phyloP scores from a whole-genome alignment of 2,888 invertebrate species.

The Oscheius sp. region DNA sequence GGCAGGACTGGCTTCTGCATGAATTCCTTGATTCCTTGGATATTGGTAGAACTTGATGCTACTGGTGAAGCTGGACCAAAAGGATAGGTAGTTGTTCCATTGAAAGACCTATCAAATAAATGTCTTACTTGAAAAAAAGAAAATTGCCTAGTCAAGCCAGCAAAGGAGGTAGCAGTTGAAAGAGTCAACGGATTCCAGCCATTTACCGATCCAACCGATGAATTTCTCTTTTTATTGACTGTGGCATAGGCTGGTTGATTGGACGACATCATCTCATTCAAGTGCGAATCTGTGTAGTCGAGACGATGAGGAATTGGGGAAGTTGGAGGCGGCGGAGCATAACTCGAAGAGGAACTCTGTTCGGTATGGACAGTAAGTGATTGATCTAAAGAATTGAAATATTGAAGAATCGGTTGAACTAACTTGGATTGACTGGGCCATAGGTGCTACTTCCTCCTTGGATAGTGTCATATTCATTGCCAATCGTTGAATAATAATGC shows the following conservation, averaged over 20 bases:
- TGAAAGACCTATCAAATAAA: constrained; percentile 6
- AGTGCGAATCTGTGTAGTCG: neutral
- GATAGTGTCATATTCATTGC: constrained; percentile 65
- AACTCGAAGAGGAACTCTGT: neutral
- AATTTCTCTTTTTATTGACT: constrained; percentile 15
- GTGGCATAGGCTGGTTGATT: constrained; percentile 3
- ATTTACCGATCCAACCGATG: neutral
- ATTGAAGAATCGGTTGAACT: too few relatives aligned
- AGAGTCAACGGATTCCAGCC: constrained; percentile 26
- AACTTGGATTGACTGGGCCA: too few relatives aligned
- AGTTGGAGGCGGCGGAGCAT: constrained; percentile 61
- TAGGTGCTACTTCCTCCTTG: constrained; percentile 21
- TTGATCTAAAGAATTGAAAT: neutral
- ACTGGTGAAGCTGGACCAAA: constrained; percentile 6
- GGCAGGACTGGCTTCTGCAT: constrained; percentile 29
- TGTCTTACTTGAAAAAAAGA: neutral
- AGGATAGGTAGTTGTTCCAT: neutral
- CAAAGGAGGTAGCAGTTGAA: constrained; percentile 25
- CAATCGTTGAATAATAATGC: constrained; percentile 66
- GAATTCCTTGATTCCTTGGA: constrained; percentile 29
- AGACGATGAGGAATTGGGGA: constrained; percentile 59
- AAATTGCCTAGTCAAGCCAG: constrained; percentile 22
- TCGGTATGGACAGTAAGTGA: constrained; percentile 1
- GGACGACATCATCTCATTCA: neutral
- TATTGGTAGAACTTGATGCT: constrained; percentile 4